A percentile compares a stretch with the other conserved stretches of the same genome.
phyloP scores from a whole-genome alignment of 30 jellyfish, hydroid and myxozoan species.

The Sanderia malayensis region DNA sequence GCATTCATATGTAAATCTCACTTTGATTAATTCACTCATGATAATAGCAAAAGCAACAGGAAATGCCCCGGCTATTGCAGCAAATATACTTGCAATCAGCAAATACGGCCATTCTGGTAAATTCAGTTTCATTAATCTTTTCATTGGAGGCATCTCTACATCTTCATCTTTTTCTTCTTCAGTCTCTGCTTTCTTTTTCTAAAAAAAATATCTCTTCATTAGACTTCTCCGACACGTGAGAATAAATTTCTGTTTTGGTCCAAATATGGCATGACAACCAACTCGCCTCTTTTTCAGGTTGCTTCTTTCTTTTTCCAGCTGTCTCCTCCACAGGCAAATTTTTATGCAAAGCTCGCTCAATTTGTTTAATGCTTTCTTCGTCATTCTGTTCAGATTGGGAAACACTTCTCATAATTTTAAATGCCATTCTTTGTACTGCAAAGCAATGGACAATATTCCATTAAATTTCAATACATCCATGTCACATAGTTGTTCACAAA shows the following conservation, averaged over 20 bases:
- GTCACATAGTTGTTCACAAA: no score
- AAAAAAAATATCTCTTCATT: background rate
- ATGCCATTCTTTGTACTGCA: slow-evolving; percentile 35
- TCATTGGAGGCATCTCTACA: slow-evolving; percentile 60
- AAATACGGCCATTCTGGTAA: slow-evolving; percentile 78
- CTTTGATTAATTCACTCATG: slow-evolving; percentile 72
- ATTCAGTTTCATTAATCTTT: slow-evolving; percentile 62
- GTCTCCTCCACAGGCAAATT: slow-evolving; percentile 32
- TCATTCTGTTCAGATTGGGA: slow-evolving; percentile 60
- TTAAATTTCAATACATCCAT: no score
- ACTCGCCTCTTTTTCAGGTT: no score
- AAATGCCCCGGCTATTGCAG: slow-evolving; percentile 66
- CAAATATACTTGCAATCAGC: slow-evolving; percentile 52
- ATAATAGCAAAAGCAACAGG: slow-evolving; percentile 76
- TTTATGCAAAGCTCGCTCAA: slow-evolving; percentile 49
- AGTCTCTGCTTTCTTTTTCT: slow-evolving; percentile 31
- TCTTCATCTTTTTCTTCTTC: slow-evolving; percentile 74
- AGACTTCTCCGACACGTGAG: no score
- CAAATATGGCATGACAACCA: no score
- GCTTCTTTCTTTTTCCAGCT: no score
- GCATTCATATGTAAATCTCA: no score
- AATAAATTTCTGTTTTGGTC: no score
- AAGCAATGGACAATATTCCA: no score
- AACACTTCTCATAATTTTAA: slow-evolving; percentile 47
- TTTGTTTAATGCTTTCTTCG: slow-evolving; percentile 2